Evolutionary conservation across 2,113 vertebrate species (phyloP), one percentile per base, ranked within the genome.

Genomic region (Channa maculata): DNA sequence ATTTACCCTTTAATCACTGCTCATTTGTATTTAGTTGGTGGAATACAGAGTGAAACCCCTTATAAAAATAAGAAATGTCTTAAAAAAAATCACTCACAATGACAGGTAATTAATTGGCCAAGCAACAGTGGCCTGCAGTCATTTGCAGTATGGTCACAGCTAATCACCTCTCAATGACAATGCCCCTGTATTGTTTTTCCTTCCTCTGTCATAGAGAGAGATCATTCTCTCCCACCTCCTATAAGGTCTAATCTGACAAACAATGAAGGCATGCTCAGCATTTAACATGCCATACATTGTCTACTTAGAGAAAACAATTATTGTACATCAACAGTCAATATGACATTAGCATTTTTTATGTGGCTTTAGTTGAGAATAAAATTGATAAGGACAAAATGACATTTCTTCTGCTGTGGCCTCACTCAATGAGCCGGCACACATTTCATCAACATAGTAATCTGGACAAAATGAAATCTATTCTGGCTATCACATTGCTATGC

Each of bases 21-120:
- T 49, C 48, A 12, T 65, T 76, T 39, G 49, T 69, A 63, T 63
- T 49, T 43, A 33, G 5, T 36, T 55, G 74, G 60, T 36, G 57
- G 61, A 65, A 74, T 38, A 54, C 77, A 72, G 51, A 0, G 54
- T 39, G 15, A 43, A 15, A 46, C 65, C n/a, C 41, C 66, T 71
- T 77, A 68, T 65, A 90, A 90, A 59, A 74, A 75, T 70, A 86
- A 55, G 64, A 84, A 63, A 75, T 52, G 74, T 87, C 78, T 90
- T 88, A 76, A 88, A 71, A 87, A 92, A 89, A 87, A 88, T 90
- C 86, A 67, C 78, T 90, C 91, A 92, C 77, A 80, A 53, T 88
- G 92, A 88, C 93, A 93, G 89, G 89, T 90, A 86, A 94, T 94
- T 93, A 87, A 94, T 94, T 87, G 74, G 65, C 85, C 72, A n/a